Conservation (phyloP, 1,140 invertebrate genomes). For the Atta texana region DNA sequence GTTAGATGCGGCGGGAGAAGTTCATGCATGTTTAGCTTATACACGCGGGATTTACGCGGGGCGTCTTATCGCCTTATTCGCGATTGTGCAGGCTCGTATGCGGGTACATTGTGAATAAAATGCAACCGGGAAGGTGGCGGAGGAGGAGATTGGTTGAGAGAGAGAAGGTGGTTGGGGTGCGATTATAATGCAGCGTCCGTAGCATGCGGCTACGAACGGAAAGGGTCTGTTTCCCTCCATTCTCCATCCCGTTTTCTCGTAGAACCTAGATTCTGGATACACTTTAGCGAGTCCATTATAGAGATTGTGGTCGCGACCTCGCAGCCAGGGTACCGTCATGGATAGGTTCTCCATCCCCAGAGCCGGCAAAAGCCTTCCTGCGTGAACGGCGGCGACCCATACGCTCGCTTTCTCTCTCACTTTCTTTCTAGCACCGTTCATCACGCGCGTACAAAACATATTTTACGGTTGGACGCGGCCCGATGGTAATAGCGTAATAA, state of each 20-base stretch:
- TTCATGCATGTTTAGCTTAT: slow-evolving; percentile 42
- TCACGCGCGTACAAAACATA: slow-evolving; percentile 73
- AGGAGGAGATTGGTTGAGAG: too few relatives aligned
- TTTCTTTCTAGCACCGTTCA: slow-evolving; percentile 65
- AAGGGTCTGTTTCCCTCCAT: slow-evolving; percentile 63
- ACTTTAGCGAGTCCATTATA: slow-evolving; percentile 85
- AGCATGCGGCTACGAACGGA: slow-evolving; percentile 61
- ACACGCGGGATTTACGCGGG: slow-evolving; percentile 46
- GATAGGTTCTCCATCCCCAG: slow-evolving; percentile 60
- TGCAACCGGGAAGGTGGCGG: slow-evolving; percentile 46
- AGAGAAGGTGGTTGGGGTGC: slow-evolving; percentile 18
- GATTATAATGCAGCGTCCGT: slow-evolving; percentile 75
- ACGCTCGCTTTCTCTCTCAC: slow-evolving; percentile 49
- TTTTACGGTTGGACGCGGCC: slow-evolving; percentile 72
- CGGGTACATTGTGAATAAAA: slow-evolving; percentile 73
- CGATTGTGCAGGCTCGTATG: slow-evolving; percentile 64
- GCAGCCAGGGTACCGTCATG: slow-evolving; percentile 31
- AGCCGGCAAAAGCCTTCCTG: slow-evolving; percentile 34
- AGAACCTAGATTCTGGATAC: slow-evolving; percentile 80
- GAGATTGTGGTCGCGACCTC: slow-evolving; percentile 83
- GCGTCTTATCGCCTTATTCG: slow-evolving; percentile 58
- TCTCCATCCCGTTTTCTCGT: slow-evolving; percentile 64
- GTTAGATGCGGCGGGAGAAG: slow-evolving; percentile 25
- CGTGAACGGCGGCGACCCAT: slow-evolving; percentile 24
- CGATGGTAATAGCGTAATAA: slow-evolving; percentile 79